Evolutionary conservation across 1,140 invertebrate species (phyloP), one percentile per base, ranked within the genome.

Genomic region (Eupristina koningsbergeri): DNA sequence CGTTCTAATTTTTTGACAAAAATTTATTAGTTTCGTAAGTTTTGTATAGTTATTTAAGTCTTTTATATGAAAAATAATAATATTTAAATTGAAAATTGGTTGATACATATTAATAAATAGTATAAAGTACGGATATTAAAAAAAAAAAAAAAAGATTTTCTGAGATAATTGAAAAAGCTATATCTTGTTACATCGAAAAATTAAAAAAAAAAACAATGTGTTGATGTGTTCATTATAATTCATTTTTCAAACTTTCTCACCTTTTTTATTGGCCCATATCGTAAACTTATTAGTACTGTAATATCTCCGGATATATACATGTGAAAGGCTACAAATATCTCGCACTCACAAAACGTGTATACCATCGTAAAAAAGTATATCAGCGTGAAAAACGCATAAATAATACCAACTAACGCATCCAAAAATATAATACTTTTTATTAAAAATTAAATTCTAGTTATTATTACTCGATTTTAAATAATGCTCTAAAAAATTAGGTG

Each of bases 341-440:
- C 81, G 75, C 78, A 31, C 26, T 86, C 79, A 85, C 83, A 63
- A 39, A 78, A 81, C 71, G 63, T 39, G 50, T 63, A 85, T 78
- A 67, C 64, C 50, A 86, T 84, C 85, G 85, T 88, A n/a, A n/a
- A n/a, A n/a, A n/a, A n/a, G n/a, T n/a, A n/a, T n/a, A n/a, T n/a
- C n/a, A n/a, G n/a, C 86, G 78, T 86, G 80, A 88, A 87, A 84
- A 69, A 71, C 82, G 84, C 81, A 58, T n/a, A n/a, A n/a, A n/a
- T n/a, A n/a, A n/a, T n/a, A n/a, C n/a, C n/a, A n/a, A n/a, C n/a
- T n/a, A n/a, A 73, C 64, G 78, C 75, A 78, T 50, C 81, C 29
- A 63, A 83, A 74, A 81, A 80, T 85, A 85, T 83, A 84, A 85
- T 84, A 82, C 80, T 86, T 69, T 77, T 86, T 85, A 85, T 84